phyloP scores from a whole-genome alignment of 2,888 invertebrate genomes.

The Diachrysia chrysitis region DNA sequence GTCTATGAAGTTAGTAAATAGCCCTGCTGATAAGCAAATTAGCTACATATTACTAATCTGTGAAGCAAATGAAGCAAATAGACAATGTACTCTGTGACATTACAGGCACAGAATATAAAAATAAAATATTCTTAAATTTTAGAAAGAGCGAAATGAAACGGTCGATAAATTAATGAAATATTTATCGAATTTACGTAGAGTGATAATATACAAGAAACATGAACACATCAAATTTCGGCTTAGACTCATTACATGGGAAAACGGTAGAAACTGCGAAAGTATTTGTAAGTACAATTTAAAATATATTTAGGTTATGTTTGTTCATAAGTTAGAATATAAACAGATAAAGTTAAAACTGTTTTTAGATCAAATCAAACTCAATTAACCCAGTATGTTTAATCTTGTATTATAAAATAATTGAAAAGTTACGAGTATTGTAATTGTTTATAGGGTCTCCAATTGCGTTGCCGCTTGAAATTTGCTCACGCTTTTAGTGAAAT shows the following conservation, averaged over 20 bases:
- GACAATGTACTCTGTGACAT: no score
- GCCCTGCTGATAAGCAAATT: no score
- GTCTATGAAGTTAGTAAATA: no score
- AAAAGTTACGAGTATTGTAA: background rate
- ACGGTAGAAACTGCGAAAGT: conserved; percentile 70
- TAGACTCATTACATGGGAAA: conserved; percentile 51
- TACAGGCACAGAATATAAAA: background rate
- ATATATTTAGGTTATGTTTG: conserved; percentile 74
- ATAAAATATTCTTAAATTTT: background rate
- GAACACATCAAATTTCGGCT: conserved; percentile 68
- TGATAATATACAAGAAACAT: conserved; percentile 51
- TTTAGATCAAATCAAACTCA: background rate
- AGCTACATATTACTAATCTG: no score
- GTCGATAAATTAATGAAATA: conserved; percentile 18
- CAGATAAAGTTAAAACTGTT: background rate
- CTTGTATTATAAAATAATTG: background rate
- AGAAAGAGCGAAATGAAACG: conserved; percentile 39
- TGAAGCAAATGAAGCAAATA: no score
- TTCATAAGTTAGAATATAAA: conserved; percentile 35
- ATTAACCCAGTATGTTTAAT: background rate
- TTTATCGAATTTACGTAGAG: conserved; percentile 3
- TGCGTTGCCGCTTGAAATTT: background rate
- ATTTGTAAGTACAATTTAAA: conserved; percentile 67
- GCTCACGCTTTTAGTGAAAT: background rate
- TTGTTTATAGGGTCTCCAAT: background rate